Conservation (phyloP, 2,888 invertebrate genomes). For the Drosophila hamatofila region DNA sequence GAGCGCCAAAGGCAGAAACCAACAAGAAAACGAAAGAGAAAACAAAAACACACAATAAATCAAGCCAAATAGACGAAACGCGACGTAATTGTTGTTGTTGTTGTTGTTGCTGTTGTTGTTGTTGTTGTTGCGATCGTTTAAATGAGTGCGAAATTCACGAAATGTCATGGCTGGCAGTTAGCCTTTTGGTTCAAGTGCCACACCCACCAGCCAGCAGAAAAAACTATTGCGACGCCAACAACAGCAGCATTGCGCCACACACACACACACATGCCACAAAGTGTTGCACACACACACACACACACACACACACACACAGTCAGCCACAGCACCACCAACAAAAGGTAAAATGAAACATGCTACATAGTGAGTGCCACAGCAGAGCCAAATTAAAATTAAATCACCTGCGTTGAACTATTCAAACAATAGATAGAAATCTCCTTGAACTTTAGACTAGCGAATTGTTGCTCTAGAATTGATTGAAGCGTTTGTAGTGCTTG, state of each 20-base stretch:
- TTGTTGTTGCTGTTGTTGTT: neutral
- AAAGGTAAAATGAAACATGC: neutral
- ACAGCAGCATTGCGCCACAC: constrained; percentile 11
- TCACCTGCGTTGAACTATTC: neutral
- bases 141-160: constrained; percentile 75
- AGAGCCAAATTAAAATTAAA: constrained; percentile 9
- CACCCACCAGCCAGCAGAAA: constrained; percentile 14
- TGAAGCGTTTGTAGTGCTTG: neutral
- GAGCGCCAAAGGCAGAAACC: constrained; percentile 28
- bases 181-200: constrained; percentile 61
- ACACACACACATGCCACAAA: constrained; percentile 15
- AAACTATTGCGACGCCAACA: constrained; percentile 44
- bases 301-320: constrained; percentile 17
- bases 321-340: neutral
- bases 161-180: constrained; percentile 77
- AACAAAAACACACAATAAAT: constrained; percentile 62
- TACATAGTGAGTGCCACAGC: constrained; percentile 6
- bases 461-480: neutral
- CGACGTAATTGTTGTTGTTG: constrained; percentile 45
- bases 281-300: constrained; percentile 25
- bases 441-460: neutral
- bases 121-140: constrained; percentile 42
- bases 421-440: neutral
- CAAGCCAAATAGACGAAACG: constrained; percentile 68
- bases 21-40: constrained; percentile 8